A percentile compares a stretch with the other conserved stretches of the same genome.
Evolutionary conservation across 2,797 vertebrate species (phyloP).

Genomic region (Clarias platycephalus): DNA sequence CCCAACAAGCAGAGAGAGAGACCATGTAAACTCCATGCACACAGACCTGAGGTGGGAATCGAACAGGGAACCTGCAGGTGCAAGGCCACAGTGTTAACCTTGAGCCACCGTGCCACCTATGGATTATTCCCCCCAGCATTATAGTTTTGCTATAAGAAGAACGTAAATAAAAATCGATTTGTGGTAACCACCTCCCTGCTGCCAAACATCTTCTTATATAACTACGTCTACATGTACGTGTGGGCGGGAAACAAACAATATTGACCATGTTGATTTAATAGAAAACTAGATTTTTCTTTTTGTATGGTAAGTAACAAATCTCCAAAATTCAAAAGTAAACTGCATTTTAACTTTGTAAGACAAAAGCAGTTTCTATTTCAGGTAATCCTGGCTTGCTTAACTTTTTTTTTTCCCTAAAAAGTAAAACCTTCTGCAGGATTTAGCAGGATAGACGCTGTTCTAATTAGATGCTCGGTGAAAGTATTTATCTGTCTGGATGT

Average conservation of each 20-base stretch:
- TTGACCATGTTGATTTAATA: not conserved
- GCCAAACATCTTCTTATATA: not conserved
- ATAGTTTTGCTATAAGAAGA: not conserved
- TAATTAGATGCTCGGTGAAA: conserved; percentile 20
- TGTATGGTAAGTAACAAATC: not conserved
- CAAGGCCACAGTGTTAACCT: too few relatives aligned
- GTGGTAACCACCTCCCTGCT: not conserved
- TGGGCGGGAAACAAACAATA: not conserved
- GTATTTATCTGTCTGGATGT: conserved; percentile 42
- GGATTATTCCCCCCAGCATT: not conserved
- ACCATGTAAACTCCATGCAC: too few relatives aligned
- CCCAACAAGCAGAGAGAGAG: too few relatives aligned
- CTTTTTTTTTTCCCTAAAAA: not conserved
- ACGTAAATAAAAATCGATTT: not conserved
- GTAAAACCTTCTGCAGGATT: not conserved
- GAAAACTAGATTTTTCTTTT: not conserved
- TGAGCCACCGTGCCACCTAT: too few relatives aligned
- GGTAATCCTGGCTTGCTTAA: conserved; percentile 8
- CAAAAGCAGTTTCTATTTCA: not conserved
- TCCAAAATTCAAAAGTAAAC: not conserved
- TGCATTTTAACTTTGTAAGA: not conserved
- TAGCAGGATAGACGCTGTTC: conserved; percentile 12
- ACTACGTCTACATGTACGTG: not conserved
- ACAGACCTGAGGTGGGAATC: too few relatives aligned
- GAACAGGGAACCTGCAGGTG: too few relatives aligned